A percentile compares a stretch with the other conserved stretches of the same genome.
Evolutionary conservation across 2,888 invertebrate genomes (phyloP).

Genomic region (Trachelus tabidus): DNA sequence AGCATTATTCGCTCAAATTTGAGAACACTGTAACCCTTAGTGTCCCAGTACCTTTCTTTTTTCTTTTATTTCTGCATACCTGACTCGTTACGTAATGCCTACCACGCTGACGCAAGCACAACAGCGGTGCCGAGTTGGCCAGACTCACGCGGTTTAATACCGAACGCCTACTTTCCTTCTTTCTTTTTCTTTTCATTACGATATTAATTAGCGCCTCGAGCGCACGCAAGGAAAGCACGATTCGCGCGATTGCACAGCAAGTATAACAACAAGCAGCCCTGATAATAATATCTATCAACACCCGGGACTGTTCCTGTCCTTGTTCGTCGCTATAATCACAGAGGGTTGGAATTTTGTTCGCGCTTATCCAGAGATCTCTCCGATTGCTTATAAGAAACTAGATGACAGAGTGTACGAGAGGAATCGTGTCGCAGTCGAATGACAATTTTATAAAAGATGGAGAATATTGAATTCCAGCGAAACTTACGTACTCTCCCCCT

Average conservation of each 20-base stretch:
- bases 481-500: not conserved
- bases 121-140: not conserved
- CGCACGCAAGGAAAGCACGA: not conserved
- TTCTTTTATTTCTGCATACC: not conserved
- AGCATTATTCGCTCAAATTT: not conserved
- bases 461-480: not conserved
- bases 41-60: not conserved
- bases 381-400: not conserved
- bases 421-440: not conserved
- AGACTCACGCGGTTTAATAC: not conserved
- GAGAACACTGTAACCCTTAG: not conserved
- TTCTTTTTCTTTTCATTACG: not conserved
- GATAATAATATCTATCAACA: not conserved
- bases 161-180: not conserved
- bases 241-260: not conserved
- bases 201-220: not conserved
- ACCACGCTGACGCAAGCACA: not conserved
- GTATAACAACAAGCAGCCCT: not conserved
- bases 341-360: not conserved
- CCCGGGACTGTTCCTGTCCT: not conserved
- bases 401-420: not conserved
- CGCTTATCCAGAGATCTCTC: not conserved
- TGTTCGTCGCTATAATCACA: not conserved
- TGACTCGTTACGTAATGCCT: not conserved
- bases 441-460: not conserved